These are phyloP conservation scores for Lagodon rhomboides DNA, from an alignment of 2,797 vertebrate species.

Conservation along the genomic window DNA sequence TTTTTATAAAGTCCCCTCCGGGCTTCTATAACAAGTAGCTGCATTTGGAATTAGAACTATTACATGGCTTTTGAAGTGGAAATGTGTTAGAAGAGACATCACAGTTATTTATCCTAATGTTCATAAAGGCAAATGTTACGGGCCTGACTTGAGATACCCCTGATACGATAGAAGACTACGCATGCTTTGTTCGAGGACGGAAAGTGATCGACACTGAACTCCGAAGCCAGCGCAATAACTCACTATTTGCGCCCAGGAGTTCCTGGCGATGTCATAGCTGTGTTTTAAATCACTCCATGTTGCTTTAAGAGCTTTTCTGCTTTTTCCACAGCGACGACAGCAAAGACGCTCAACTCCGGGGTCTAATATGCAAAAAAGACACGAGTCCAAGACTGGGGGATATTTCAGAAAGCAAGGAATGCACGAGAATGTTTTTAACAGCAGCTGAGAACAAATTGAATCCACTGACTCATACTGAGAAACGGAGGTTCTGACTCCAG, in stretches of 20 bases:
- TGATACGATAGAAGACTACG: not conserved
- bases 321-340: not conserved
- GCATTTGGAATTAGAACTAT: too few relatives aligned
- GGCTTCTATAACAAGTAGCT: too few relatives aligned
- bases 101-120: not conserved
- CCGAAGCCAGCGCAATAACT: too few relatives aligned
- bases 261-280: not conserved
- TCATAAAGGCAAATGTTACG: not conserved
- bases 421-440: not conserved
- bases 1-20: too few relatives aligned
- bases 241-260: not conserved
- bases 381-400: not conserved
- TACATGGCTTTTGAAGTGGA: too few relatives aligned
- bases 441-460: conserved; percentile 3
- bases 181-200: too few relatives aligned
- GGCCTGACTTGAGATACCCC: not conserved
- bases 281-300: not conserved
- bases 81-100: too few relatives aligned
- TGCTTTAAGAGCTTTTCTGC: not conserved
- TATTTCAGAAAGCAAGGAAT: not conserved
- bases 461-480: conserved; percentile 1
- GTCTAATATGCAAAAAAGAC: not conserved
- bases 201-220: too few relatives aligned
- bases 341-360: not conserved
- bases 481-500: conserved; percentile 17